Evolutionary conservation across 1,140 invertebrate genomes (phyloP).

Genomic region (Heliothis subflexa): DNA sequence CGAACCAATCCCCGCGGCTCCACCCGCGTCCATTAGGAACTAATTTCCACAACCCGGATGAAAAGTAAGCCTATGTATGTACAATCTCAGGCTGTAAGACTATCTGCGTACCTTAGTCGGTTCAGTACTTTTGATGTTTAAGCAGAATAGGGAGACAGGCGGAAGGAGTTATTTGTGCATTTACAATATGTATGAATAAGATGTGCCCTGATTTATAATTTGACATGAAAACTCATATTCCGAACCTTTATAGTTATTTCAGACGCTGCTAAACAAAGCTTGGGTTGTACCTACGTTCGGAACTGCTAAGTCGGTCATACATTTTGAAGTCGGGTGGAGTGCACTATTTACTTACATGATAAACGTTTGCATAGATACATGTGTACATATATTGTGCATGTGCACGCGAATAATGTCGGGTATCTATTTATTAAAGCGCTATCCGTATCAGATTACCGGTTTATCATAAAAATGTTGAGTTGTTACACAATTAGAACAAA

Average conservation of each 20-base stretch:
- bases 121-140: too few relatives aligned
- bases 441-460: conserved; percentile 21
- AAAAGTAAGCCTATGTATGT: too few relatives aligned
- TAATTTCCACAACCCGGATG: too few relatives aligned
- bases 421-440: conserved; percentile 14
- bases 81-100: too few relatives aligned
- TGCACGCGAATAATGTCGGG: not conserved
- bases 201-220: too few relatives aligned
- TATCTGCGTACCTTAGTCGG: too few relatives aligned
- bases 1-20: too few relatives aligned
- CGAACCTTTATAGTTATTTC: not conserved
- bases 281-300: not conserved
- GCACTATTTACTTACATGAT: conserved; percentile 2
- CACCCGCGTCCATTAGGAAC: too few relatives aligned
- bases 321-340: not conserved
- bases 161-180: too few relatives aligned
- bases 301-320: conserved; percentile 8
- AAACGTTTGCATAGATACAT: not conserved
- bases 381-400: not conserved
- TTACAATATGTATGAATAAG: too few relatives aligned
- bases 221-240: too few relatives aligned
- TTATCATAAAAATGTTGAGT: conserved; percentile 16
- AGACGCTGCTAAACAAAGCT: conserved; percentile 3
- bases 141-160: too few relatives aligned
- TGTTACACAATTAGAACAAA: conserved; percentile 25